phyloP scores from a whole-genome alignment of 2,113 vertebrate species.

The Delphinus delphis region DNA sequence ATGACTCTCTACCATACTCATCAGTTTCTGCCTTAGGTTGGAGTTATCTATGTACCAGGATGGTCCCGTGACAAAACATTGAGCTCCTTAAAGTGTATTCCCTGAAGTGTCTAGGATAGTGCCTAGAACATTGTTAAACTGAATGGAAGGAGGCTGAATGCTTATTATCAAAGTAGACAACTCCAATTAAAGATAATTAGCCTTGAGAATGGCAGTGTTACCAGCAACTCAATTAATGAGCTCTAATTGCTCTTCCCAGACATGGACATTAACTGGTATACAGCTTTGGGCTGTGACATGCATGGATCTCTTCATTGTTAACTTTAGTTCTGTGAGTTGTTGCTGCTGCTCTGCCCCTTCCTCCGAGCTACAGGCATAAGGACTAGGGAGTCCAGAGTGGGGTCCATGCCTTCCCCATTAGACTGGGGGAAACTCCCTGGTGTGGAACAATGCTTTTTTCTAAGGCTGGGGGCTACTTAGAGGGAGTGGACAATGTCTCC shows the following conservation, averaged over 20 bases:
- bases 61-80: conserved; percentile 40
- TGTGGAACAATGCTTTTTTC: neutral
- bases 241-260: conserved; percentile 63
- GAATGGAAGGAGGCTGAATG: conserved; percentile 64
- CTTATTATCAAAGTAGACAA: conserved; percentile 66
- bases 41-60: neutral
- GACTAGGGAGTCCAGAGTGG: neutral
- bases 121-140: conserved; percentile 63
- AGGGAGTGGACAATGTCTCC: neutral
- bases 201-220: conserved; percentile 58
- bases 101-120: conserved; percentile 45
- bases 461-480: neutral
- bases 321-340: neutral
- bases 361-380: neutral
- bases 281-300: conserved; percentile 34
- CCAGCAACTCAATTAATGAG: conserved; percentile 59
- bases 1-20: neutral
- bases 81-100: conserved; percentile 52
- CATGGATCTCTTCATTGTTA: conserved; percentile 29
- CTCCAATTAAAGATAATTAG: conserved; percentile 69
- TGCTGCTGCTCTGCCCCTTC: neutral
- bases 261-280: conserved; percentile 42
- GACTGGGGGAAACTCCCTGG: no score
- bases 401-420: neutral
- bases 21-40: neutral